Evolutionary conservation across 1,140 invertebrate species (phyloP).

Genomic region (Drosophila elegans): DNA sequence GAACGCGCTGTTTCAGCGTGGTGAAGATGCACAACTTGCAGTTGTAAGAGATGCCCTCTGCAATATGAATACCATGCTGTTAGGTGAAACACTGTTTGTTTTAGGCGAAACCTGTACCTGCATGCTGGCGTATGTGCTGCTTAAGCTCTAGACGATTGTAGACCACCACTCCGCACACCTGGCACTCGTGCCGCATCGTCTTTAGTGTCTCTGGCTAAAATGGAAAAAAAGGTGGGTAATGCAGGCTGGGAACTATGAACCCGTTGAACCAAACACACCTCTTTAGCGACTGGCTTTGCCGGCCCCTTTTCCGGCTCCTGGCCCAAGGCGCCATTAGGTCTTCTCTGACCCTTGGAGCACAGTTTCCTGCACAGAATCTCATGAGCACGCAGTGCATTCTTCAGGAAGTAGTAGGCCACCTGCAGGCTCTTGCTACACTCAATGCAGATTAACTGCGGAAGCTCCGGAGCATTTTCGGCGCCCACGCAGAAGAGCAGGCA

Average conservation of each 20-base stretch:
- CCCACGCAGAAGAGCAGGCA: slow-evolving; percentile 71
- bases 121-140: slow-evolving; percentile 69
- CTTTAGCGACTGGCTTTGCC: background rate
- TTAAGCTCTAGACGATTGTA: slow-evolving; percentile 67
- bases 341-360: slow-evolving; percentile 16
- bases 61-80: background rate
- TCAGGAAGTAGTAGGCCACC: slow-evolving; percentile 70
- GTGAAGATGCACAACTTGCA: slow-evolving; percentile 69
- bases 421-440: slow-evolving; percentile 73
- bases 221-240: slow-evolving; percentile 2
- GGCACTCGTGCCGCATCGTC: slow-evolving; percentile 56
- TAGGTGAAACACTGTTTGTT: background rate
- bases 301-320: slow-evolving; percentile 10
- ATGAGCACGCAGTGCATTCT: slow-evolving; percentile 69
- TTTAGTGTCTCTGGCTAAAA: slow-evolving; percentile 14
- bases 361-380: slow-evolving; percentile 70
- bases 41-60: slow-evolving; percentile 55
- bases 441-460: slow-evolving; percentile 67
- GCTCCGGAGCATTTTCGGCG: slow-evolving; percentile 56
- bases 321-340: slow-evolving; percentile 38
- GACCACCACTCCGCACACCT: slow-evolving; percentile 57
- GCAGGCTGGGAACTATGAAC: background rate
- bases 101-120: slow-evolving; percentile 44
- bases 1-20: slow-evolving; percentile 48
- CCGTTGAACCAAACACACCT: background rate